Conservation (phyloP, 2,888 invertebrate genomes). For the Lissocephala sabroskyi region DNA sequence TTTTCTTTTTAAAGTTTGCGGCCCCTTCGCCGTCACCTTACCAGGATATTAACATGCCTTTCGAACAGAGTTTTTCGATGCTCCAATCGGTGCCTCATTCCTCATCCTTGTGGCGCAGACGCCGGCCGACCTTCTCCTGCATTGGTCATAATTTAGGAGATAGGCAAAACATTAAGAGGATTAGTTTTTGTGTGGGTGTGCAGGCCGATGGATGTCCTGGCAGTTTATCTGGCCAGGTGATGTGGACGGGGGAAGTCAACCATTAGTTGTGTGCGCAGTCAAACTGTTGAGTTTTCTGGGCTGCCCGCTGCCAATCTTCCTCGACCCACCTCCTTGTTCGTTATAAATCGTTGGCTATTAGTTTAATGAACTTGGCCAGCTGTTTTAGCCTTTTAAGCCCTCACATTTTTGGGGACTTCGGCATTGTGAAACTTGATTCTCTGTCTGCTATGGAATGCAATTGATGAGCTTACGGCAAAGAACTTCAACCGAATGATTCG, state of each 20-base stretch:
- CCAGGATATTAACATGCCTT: constrained; percentile 20
- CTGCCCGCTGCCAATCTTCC: too few relatives aligned
- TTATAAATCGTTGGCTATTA: constrained; percentile 63
- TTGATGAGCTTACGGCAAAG: too few relatives aligned
- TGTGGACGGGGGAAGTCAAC: constrained; percentile 12
- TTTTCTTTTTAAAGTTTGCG: constrained; percentile 15
- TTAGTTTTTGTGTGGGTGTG: constrained; percentile 40
- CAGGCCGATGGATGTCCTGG: too few relatives aligned
- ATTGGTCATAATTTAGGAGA: constrained; percentile 42
- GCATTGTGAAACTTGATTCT: constrained; percentile 27
- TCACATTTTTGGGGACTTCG: too few relatives aligned
- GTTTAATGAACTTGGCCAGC: constrained; percentile 59
- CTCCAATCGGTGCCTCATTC: constrained; percentile 25
- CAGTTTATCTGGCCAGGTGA: constrained; percentile 4
- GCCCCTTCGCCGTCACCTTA: too few relatives aligned
- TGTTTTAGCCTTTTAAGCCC: constrained; percentile 32
- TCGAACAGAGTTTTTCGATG: constrained; percentile 18
- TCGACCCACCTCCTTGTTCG: constrained; percentile 18
- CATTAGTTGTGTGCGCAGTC: constrained; percentile 27
- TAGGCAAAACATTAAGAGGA: constrained; percentile 62
- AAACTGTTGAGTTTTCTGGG: background rate
- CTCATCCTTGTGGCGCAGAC: constrained; percentile 7
- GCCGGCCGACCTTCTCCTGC: background rate
- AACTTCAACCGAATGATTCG: too few relatives aligned
- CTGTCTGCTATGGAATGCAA: too few relatives aligned